A percentile compares a stretch with the other conserved stretches of the same genome.
Conservation (phyloP, 1,140 invertebrate species). For the Phymorhynchus buccinoides region DNA sequence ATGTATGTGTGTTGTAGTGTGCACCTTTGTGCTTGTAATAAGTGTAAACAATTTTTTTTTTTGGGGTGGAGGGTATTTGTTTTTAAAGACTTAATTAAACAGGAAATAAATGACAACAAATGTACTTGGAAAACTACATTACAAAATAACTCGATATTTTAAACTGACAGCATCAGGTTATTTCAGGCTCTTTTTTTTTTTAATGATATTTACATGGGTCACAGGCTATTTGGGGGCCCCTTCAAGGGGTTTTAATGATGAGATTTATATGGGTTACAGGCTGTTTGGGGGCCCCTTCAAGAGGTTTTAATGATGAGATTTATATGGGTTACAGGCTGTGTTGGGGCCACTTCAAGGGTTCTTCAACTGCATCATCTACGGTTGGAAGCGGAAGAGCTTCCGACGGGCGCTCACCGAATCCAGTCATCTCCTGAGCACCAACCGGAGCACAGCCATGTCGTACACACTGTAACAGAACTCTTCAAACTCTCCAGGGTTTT, state of each 20-base stretch:
- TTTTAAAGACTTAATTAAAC: too few relatives aligned
- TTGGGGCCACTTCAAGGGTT: conserved; percentile 54
- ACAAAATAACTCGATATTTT: too few relatives aligned
- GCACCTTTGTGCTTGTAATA: too few relatives aligned
- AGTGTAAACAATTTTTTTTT: too few relatives aligned
- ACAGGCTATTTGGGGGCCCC: too few relatives aligned
- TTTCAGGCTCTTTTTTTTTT: too few relatives aligned
- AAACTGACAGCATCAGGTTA: too few relatives aligned
- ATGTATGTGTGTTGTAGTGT: too few relatives aligned
- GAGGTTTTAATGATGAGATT: not conserved
- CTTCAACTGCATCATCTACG: conserved; percentile 53
- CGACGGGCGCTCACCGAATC: conserved; percentile 45
- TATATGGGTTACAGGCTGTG: conserved; percentile 44
- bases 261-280: not conserved
- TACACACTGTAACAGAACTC: conserved; percentile 31
- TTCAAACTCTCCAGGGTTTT: too few relatives aligned
- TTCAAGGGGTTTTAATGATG: too few relatives aligned
- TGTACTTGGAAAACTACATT: not conserved
- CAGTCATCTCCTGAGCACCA: conserved; percentile 41
- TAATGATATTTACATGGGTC: too few relatives aligned
- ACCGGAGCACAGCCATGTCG: conserved; percentile 33
- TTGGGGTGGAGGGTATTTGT: too few relatives aligned
- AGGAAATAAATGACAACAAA: not conserved
- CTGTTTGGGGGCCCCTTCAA: not conserved
- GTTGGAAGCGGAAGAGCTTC: conserved; percentile 55